Percentiles rank a stretch among this genome's conserved stretches.
Evolutionary conservation across 2,888 invertebrate genomes (phyloP).

Genomic region (Oligia latruncula): DNA sequence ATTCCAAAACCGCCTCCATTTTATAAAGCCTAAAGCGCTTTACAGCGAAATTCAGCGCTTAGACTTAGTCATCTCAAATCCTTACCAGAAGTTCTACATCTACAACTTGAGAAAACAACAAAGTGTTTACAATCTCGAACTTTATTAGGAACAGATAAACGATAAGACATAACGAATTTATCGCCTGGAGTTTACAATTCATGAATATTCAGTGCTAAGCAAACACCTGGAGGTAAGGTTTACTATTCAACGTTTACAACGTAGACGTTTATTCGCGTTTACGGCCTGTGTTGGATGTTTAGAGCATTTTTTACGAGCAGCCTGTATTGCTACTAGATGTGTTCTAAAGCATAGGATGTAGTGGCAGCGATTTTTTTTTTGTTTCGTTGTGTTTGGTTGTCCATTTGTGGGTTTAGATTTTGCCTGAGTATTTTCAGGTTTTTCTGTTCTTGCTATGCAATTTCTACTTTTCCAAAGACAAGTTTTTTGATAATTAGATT

Average conservation of each 20-base stretch:
- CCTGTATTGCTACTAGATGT: slow-evolving; percentile 70
- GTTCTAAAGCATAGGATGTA: slow-evolving; percentile 50
- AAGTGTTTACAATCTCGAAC: slow-evolving; percentile 51
- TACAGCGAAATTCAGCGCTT: not conserved
- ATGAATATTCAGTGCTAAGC: slow-evolving; percentile 74
- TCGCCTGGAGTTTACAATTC: slow-evolving; percentile 65
- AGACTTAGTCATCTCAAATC: slow-evolving; percentile 12
- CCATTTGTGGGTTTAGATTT: not conserved
- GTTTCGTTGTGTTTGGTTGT: not conserved
- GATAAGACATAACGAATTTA: slow-evolving; percentile 74
- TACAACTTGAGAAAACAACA: slow-evolving; percentile 39
- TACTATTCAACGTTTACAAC: slow-evolving; percentile 75
- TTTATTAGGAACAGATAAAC: slow-evolving; percentile 71
- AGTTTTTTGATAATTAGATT: not conserved
- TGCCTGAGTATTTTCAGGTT: not conserved
- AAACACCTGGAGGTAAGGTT: slow-evolving; percentile 71
- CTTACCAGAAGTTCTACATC: slow-evolving; percentile 26
- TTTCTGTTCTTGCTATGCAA: not conserved
- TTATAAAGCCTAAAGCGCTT: slow-evolving; percentile 27
- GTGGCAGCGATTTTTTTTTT: slow-evolving; percentile 21
- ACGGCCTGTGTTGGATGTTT: slow-evolving; percentile 81
- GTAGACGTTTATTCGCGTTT: slow-evolving; percentile 83
- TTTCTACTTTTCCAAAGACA: not conserved
- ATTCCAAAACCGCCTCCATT: slow-evolving; percentile 10
- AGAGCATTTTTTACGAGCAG: slow-evolving; percentile 85